Percentiles rank a stretch among this genome's conserved stretches.
Evolutionary conservation across 2,113 vertebrate species (phyloP).

Genomic region (Butorides virescens): DNA sequence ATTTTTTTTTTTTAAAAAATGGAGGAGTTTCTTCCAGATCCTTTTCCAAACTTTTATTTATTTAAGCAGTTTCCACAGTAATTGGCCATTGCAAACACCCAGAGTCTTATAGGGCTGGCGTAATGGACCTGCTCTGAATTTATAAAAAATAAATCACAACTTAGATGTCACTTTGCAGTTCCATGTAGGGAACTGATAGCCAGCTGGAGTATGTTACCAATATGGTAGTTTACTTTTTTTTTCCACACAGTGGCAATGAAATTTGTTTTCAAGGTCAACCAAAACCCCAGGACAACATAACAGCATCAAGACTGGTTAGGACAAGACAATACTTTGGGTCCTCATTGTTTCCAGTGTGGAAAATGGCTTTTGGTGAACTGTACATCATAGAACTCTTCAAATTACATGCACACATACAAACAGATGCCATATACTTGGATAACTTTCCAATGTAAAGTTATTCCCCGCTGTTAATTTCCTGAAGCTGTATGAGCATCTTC

Average conservation of each 20-base stretch:
- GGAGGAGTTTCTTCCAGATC: not conserved
- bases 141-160: slow-evolving; percentile 4
- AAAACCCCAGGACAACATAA: not conserved
- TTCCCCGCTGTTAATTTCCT: not conserved
- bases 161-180: not conserved
- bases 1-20: not conserved
- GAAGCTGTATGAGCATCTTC: not conserved
- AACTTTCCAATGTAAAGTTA: not conserved
- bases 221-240: not conserved
- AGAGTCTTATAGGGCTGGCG: not conserved
- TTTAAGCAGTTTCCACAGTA: slow-evolving; percentile 55
- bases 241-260: not conserved
- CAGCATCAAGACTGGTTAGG: not conserved
- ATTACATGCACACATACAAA: not conserved
- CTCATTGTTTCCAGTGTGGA: not conserved
- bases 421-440: not conserved
- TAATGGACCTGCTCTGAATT: not conserved
- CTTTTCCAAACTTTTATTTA: slow-evolving; percentile 56
- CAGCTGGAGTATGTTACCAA: not conserved
- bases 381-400: not conserved
- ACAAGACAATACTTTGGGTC: not conserved
- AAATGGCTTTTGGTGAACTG: not conserved
- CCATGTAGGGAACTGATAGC: not conserved
- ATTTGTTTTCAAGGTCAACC: not conserved
- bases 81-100: not conserved